Percentiles rank a stretch among this genome's conserved stretches.
Conservation (phyloP, 1,140 invertebrate species). For the Hyles vespertilio region DNA sequence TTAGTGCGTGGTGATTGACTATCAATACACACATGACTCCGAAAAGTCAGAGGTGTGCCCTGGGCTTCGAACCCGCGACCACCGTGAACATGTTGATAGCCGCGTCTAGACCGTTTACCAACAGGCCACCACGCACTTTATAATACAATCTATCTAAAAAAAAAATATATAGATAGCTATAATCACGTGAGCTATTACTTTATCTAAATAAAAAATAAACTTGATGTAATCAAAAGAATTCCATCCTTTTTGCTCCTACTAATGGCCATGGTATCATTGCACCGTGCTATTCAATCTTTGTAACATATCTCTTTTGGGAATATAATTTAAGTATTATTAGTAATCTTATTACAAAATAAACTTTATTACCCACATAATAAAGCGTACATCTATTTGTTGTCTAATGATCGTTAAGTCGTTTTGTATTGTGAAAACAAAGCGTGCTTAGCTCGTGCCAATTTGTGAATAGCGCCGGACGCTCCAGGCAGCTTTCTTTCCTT, state of each 20-base stretch:
- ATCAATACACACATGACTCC: no score
- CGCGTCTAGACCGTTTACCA: no score
- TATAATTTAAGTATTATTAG: background rate
- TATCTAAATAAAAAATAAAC: conserved; percentile 19
- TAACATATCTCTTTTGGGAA: conserved; percentile 26
- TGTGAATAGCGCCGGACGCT: conserved; percentile 71
- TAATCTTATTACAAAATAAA: conserved; percentile 8
- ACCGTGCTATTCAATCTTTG: conserved; percentile 63
- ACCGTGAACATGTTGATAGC: no score
- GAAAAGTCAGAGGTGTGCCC: no score
- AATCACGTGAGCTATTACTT: conserved; percentile 2
- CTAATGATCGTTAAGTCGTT: conserved; percentile 28
- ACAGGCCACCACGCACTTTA: no score
- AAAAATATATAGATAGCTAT: no score
- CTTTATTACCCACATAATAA: conserved; percentile 9
- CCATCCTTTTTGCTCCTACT: conserved; percentile 56
- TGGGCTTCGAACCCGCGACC: no score
- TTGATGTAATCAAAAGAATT: conserved; percentile 35
- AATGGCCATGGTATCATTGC: conserved; percentile 61
- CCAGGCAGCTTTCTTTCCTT: conserved; percentile 69
- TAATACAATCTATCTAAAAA: no score
- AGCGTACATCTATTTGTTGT: conserved; percentile 22
- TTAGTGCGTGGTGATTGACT: no score
- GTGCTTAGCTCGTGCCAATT: conserved; percentile 73
- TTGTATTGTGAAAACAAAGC: conserved; percentile 34